Conservation (phyloP, 2,888 invertebrate species). For the Brenthis hecate region DNA sequence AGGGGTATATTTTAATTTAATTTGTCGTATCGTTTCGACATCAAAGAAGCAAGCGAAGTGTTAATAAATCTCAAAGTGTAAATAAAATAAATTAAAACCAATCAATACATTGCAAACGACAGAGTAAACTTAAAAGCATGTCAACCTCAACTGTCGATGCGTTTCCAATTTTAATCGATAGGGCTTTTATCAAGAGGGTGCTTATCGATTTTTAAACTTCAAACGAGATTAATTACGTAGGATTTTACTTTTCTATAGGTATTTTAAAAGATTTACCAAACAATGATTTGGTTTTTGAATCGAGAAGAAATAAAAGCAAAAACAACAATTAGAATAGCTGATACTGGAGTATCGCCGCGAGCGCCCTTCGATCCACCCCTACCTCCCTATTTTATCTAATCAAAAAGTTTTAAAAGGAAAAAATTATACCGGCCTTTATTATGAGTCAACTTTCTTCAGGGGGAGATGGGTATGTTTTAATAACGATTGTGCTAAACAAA, state of each 20-base stretch:
- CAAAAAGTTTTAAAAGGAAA: constrained; percentile 84
- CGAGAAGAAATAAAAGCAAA: constrained; percentile 71
- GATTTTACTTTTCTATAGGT: constrained; percentile 34
- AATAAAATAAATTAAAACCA: constrained; percentile 43
- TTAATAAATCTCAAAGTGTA: constrained; percentile 20
- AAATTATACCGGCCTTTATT: constrained; percentile 82
- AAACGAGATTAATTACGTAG: constrained; percentile 57
- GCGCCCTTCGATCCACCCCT: constrained; percentile 61
- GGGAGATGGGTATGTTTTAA: constrained; percentile 80
- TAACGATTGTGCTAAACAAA: constrained; percentile 71
- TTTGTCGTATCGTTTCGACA: constrained; percentile 2
- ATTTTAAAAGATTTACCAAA: constrained; percentile 24
- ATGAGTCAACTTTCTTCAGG: constrained; percentile 81
- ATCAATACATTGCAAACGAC: constrained; percentile 60
- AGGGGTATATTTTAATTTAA: not conserved
- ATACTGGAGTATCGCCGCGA: constrained; percentile 75
- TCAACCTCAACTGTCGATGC: constrained; percentile 69
- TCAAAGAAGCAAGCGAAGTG: constrained; percentile 20
- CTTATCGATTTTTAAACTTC: constrained; percentile 54
- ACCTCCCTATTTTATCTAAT: constrained; percentile 83
- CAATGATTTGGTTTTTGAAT: constrained; percentile 48
- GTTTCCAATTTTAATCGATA: constrained; percentile 75
- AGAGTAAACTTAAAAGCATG: constrained; percentile 52
- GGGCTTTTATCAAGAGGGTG: constrained; percentile 49
- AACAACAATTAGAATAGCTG: constrained; percentile 81